Base-by-base conservation (phyloP, 2,797 vertebrate species). In the Sylvia borin region DNA sequence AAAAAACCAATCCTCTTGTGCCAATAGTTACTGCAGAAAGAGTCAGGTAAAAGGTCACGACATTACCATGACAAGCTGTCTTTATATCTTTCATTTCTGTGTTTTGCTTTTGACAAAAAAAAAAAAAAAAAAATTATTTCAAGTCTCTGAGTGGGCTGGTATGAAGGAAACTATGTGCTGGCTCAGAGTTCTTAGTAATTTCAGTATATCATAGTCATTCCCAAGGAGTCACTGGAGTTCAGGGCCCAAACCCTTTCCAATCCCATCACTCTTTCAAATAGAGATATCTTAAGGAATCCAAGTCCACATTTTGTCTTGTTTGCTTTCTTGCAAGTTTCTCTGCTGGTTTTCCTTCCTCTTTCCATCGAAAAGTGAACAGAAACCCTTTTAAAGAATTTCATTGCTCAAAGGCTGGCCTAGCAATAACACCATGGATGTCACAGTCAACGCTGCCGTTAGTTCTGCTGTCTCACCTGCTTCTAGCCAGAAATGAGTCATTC, bases 111-210 rank as follows among this genome's bases (percentile, higher is more conserved):
- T 85, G 68, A 89, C 55, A 72, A 93, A 87, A 58, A 53, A 27
- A 36, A 79, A 90, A 95, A 40, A 40, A 40, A 40, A 91, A 38
- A 42, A 66, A 36, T 92, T 95, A 93, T 93, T 95, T 95, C 88
- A 84, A 88, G 79, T 81, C 51, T n/a, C 62, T 88, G 93, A 95
- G 94, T 96, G 82, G 91, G 93, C 57, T 96, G 88, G 85, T 84
- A 94, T 91, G 92, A 92, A 90, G 91, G 77, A 93, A 95, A 92
- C 73, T 94, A 94, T 95, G 94, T 92, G 77, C 83, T 96, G 94
- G 88, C 91, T 95, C 61, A n/a, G 67, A 92, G 85, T 43, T 88
- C 80, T 86, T 55, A 64, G 74, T 45, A 67, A 85, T 95, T 96
- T 93, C 90, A 71, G 84, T 58, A 53, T 82, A 82, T 94, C 86